Evolutionary conservation across 2,113 vertebrate species (phyloP), one percentile per base, ranked within the genome.

Genomic region (Thamnaconus septentrionalis): DNA sequence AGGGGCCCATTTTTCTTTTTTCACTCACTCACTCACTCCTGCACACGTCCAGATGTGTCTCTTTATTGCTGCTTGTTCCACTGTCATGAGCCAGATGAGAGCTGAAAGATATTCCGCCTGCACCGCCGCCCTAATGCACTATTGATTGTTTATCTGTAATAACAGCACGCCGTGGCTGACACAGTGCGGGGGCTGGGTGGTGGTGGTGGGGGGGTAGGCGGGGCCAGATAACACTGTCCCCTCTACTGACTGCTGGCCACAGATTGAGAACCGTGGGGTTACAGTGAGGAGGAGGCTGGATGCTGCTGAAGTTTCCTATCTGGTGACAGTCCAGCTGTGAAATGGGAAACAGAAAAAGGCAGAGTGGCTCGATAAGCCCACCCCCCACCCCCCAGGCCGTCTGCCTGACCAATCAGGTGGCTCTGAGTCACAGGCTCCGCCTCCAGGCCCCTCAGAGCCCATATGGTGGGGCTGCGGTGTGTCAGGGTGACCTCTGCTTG

Each of bases 131-230:
- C 72, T 87, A 84, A 88, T 85, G 81, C 79, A 73, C 68, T 89
- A 89, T 89, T 79, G 83, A 90, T 89, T 90, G 86, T 87, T 89
- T 85, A 84, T 86, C 83, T 86, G 80, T 79, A 81, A 82, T 84
- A 42, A 53, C 61, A 10, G 66, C 59, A 61, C 64, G 75, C 77
- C 10, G 5, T 46, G 47, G 4, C 8, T 3, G 69, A 54, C 63
- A 5, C 31, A 10, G 7, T 53, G 48, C 50, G 63, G 11, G 7
- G 8, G 60, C 4, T 12, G 39, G 42, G 64, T 48, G 41, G 18
- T 3, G 3, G 3, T 3, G 45, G 12, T 3, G 49, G 49, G 64
- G 64, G 65, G 73, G 49, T 59, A 59, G 74, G 76, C 60, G 59
- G 56, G 53, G 66, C 76, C 69, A 82, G 84, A 89, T 87, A 87